Evolutionary conservation across 2,113 vertebrate genomes (phyloP), one percentile per base, ranked within the genome.

Genomic region (Upupa epops): DNA sequence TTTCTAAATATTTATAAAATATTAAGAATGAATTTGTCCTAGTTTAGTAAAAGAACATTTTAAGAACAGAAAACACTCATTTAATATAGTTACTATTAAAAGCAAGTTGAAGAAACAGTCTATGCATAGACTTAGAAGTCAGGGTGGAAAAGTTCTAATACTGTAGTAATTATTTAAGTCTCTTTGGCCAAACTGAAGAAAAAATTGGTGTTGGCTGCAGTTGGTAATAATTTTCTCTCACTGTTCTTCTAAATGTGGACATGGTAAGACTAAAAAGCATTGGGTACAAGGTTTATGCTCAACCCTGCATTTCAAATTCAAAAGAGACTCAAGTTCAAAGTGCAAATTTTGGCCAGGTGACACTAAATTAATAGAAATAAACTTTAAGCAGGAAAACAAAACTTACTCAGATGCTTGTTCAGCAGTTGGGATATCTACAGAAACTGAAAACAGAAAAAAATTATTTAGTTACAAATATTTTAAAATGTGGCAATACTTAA

Each of bases 331-430:
- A 65, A 75, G 42, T 81, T 75, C 17, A 5, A 83, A 71, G 37
- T 46, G 18, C 15, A 77, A 86, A 68, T 78, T 90, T 75, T 84
- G 54, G 12, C 8, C 28, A 46, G 28, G n/a, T 64, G 34, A 51
- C 46, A 78, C 40, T 61, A 60, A 71, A 71, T 45, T 11, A 75
- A 61, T 6, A 79, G 29, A 79, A 86, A 75, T 26, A 89, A 46
- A 16, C 49, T 90, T 56, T 32, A 26, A 84, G 46, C 85, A 90
- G 66, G 82, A 82, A 86, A 93, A 82, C 70, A 93, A 96, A 96
- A 98, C 98, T 98, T 98, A 98, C 98, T 97, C 95, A 96, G 97
- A 95, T 96, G 96, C 94, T 93, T 88, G 96, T 91, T 97, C 96
- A 96, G 97, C 96, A 97, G 96, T 78, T 96, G 96, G 82, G 71